Conservation (phyloP, 2,113 vertebrate species). For the Sciurus niger region DNA sequence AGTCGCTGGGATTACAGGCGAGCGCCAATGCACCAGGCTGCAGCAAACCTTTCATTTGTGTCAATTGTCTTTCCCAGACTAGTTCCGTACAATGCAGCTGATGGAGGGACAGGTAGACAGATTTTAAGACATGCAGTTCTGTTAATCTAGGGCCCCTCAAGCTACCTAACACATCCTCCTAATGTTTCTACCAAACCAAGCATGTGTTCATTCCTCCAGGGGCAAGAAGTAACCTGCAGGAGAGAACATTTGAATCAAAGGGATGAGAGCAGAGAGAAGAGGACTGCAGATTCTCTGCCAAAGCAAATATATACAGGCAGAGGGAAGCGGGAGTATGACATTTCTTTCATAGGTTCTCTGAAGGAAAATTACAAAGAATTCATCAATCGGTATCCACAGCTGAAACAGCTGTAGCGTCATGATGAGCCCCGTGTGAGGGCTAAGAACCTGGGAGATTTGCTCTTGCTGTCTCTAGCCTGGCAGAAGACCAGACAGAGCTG, state of each 20-base stretch:
- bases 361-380: slow-evolving; percentile 65
- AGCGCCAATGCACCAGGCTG: too few relatives aligned
- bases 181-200: slow-evolving; percentile 25
- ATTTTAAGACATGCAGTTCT: slow-evolving; percentile 20
- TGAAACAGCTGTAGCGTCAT: slow-evolving; percentile 46
- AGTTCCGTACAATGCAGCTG: background rate
- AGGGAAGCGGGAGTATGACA: background rate
- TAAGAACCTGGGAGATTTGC: slow-evolving; percentile 58
- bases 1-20: too few relatives aligned
- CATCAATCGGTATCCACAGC: background rate
- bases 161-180: background rate
- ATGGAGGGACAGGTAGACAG: background rate
- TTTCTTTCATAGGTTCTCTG: slow-evolving; percentile 18
- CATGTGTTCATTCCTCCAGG: background rate
- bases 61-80: background rate
- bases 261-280: background rate
- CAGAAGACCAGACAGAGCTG: slow-evolving; percentile 62
- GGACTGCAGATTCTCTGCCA: slow-evolving; percentile 19
- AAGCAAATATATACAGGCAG: slow-evolving; percentile 50
- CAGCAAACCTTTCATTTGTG: background rate
- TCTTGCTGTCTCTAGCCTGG: slow-evolving; percentile 63
- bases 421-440: slow-evolving; percentile 14
- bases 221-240: slow-evolving; percentile 18
- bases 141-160: background rate
- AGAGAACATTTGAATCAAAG: slow-evolving; percentile 65